phyloP scores from a whole-genome alignment of 92 coral and sea anemone genomes.

The Palythoa heliodiscus region DNA sequence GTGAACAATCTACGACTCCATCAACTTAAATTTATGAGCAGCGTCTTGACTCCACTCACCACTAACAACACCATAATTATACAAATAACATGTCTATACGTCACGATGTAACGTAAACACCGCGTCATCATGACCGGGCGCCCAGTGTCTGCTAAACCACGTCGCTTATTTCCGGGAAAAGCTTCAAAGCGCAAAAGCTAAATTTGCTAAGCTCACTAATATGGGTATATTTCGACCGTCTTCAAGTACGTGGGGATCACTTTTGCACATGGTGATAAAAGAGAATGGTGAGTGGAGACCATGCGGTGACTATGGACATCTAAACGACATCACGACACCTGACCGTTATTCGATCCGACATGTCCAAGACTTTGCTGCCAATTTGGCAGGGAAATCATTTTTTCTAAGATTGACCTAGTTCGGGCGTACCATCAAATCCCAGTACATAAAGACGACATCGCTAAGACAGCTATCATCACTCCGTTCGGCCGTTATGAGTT shows the following conservation, averaged over 20 bases:
- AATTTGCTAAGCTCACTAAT: slow-evolving; percentile 35
- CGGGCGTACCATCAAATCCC: slow-evolving; percentile 65
- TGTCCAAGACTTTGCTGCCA: background rate
- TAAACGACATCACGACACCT: background rate
- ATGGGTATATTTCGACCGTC: slow-evolving; percentile 56
- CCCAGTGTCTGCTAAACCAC: slow-evolving; percentile 21
- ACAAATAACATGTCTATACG: slow-evolving; percentile 30
- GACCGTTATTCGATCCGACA: background rate
- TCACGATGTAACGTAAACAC: slow-evolving; percentile 44
- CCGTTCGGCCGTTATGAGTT: slow-evolving; percentile 60
- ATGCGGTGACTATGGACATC: slow-evolving; percentile 57
- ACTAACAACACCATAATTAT: slow-evolving; percentile 51
- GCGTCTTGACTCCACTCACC: background rate
- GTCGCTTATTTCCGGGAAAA: slow-evolving; percentile 49
- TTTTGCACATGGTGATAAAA: slow-evolving; percentile 56
- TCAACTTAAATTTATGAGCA: too few species aligned
- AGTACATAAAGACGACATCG: slow-evolving; percentile 41
- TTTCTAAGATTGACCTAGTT: slow-evolving; percentile 44
- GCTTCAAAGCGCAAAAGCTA: slow-evolving; percentile 28
- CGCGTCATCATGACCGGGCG: slow-evolving; percentile 37
- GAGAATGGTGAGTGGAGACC: slow-evolving; percentile 58
- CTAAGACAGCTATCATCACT: slow-evolving; percentile 53
- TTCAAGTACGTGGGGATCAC: slow-evolving; percentile 65
- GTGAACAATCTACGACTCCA: background rate
- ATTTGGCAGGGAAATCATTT: background rate